Conservation (phyloP, 2,888 invertebrate genomes). For the Anthophora plumipes region DNA sequence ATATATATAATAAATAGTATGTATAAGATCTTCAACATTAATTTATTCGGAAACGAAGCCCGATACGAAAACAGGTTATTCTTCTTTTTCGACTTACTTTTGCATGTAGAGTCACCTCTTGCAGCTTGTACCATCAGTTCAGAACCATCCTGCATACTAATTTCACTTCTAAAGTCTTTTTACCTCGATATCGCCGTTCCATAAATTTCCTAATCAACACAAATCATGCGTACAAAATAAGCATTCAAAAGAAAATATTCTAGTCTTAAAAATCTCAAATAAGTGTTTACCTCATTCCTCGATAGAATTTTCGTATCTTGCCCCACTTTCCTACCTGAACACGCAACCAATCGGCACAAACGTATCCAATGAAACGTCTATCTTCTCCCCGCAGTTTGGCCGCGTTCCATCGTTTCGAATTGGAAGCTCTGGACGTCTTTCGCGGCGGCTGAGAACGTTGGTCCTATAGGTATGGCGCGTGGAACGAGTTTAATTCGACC, state of each 20-base stretch:
- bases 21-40: too few relatives aligned
- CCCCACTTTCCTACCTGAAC: neutral
- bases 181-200: too few relatives aligned
- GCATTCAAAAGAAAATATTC: neutral
- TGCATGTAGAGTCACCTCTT: too few relatives aligned
- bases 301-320: slow-evolving; percentile 24
- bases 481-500: slow-evolving; percentile 84
- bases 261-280: neutral
- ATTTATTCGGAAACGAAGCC: too few relatives aligned
- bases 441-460: slow-evolving; percentile 66
- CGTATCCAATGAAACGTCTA: slow-evolving; percentile 11
- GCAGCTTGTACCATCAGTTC: too few relatives aligned
- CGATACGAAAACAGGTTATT: too few relatives aligned
- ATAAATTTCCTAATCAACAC: too few relatives aligned
- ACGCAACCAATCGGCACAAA: slow-evolving; percentile 26
- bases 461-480: slow-evolving; percentile 70
- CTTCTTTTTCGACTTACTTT: too few relatives aligned
- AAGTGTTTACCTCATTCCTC: neutral
- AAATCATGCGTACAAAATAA: neutral
- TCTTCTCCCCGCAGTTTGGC: slow-evolving; percentile 30
- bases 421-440: slow-evolving; percentile 63
- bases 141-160: neutral
- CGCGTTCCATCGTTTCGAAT: slow-evolving; percentile 64
- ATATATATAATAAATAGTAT: too few relatives aligned
- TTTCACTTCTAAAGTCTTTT: too few relatives aligned